Percentiles rank a stretch among this genome's conserved stretches.
Conservation (phyloP, 1,140 invertebrate species). For the Pachypsylla venusta region DNA sequence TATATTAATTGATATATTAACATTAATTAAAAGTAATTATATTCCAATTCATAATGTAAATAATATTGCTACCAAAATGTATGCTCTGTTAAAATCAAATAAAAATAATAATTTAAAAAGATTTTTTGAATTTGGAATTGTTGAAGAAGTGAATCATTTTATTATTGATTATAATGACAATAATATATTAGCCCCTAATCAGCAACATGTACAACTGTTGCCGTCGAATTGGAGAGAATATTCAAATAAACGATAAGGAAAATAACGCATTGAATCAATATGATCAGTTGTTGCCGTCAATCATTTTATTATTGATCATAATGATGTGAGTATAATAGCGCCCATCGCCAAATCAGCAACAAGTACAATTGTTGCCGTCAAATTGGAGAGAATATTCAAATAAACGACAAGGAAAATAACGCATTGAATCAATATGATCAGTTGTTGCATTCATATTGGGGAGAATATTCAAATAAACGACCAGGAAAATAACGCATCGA, state of each 20-base stretch:
- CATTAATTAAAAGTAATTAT: background rate
- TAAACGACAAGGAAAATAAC: no score
- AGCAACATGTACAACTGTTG: background rate
- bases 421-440: no score
- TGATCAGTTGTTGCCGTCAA: background rate
- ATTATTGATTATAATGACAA: background rate
- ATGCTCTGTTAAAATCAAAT: background rate
- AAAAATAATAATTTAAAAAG: background rate
- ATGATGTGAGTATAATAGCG: background rate
- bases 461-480: no score
- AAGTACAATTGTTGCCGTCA: background rate
- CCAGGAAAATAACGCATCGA: no score
- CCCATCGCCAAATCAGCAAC: background rate
- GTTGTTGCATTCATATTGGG: no score
- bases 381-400: no score
- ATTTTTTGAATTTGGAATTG: background rate
- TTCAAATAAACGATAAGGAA: no score
- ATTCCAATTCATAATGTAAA: background rate
- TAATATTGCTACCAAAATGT: background rate
- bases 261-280: no score
- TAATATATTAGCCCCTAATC: background rate
- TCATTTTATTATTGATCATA: background rate
- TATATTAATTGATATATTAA: background rate
- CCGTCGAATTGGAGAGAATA: background rate
- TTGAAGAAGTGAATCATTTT: background rate